Conservation (phyloP, 2,113 vertebrate genomes). For the Hemibagrus wyckioides region DNA sequence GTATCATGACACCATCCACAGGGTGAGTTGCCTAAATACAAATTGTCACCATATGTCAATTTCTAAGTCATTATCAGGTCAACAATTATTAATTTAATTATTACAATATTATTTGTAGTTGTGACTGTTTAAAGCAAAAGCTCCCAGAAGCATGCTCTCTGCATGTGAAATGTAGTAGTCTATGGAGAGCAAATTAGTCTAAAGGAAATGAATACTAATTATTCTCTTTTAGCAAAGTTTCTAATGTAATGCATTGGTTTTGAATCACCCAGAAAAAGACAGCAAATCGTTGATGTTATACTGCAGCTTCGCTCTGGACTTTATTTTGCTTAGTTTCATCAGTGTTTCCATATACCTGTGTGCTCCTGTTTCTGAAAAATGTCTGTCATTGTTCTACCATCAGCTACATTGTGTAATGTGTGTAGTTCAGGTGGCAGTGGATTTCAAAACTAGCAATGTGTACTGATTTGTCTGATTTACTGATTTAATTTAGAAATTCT, state of each 20-base stretch:
- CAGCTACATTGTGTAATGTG: not conserved
- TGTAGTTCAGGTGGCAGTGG: not conserved
- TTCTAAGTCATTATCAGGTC: not conserved
- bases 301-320: not conserved
- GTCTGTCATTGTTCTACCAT: not conserved
- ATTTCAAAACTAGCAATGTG: not conserved
- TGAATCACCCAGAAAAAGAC: not conserved
- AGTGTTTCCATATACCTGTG: not conserved
- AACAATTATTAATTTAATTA: not conserved
- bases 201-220: not conserved
- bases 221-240: not conserved
- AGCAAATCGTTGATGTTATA: no score
- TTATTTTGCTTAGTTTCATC: not conserved
- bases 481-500: not conserved
- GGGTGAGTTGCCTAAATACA: slow-evolving; percentile 77
- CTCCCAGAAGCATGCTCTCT: not conserved
- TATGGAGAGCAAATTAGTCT: not conserved
- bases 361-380: not conserved
- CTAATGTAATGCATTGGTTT: not conserved
- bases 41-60: not conserved
- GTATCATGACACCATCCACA: slow-evolving; percentile 98
- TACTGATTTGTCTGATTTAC: not conserved
- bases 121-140: not conserved
- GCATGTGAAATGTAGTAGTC: no score
- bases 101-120: not conserved